phyloP scores from a whole-genome alignment of 2,113 vertebrate genomes.

The Trogon surrucura region DNA sequence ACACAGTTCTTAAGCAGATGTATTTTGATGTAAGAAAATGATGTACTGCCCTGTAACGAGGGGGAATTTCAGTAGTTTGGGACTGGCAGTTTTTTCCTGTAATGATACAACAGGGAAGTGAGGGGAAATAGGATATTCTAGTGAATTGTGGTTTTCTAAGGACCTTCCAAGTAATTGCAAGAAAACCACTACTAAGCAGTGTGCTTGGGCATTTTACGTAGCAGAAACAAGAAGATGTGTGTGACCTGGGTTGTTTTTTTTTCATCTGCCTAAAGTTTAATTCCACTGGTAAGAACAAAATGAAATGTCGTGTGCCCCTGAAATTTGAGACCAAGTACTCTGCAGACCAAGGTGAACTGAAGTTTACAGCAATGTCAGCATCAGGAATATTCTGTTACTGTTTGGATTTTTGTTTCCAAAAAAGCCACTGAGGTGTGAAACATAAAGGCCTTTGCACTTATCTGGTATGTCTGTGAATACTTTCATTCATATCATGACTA shows the following conservation, averaged over 20 bases:
- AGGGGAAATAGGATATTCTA: not conserved
- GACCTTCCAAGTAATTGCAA: not conserved
- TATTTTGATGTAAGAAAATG: not conserved
- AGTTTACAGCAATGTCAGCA: not conserved
- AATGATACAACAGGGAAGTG: not conserved
- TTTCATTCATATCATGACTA: not conserved
- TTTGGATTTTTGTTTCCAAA: not conserved
- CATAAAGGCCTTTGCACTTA: not conserved
- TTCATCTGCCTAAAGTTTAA: not conserved
- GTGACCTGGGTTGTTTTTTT: not conserved
- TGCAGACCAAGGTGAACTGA: not conserved
- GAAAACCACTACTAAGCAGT: fast-evolving
- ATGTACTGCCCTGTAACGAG: not conserved
- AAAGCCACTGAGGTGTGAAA: not conserved
- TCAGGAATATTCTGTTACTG: not conserved
- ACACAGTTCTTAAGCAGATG: fast-evolving
- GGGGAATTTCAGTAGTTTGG: not conserved
- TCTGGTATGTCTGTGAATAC: not conserved
- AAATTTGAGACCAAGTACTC: not conserved
- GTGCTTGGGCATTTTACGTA: not conserved
- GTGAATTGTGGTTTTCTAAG: not conserved
- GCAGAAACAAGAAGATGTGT: not conserved
- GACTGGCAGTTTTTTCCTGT: fast-evolving
- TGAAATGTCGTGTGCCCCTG: fast-evolving
- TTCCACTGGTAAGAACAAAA: not conserved